Evolutionary conservation across 1,140 invertebrate genomes (phyloP).

Genomic region (Branchinecta lynchi): DNA sequence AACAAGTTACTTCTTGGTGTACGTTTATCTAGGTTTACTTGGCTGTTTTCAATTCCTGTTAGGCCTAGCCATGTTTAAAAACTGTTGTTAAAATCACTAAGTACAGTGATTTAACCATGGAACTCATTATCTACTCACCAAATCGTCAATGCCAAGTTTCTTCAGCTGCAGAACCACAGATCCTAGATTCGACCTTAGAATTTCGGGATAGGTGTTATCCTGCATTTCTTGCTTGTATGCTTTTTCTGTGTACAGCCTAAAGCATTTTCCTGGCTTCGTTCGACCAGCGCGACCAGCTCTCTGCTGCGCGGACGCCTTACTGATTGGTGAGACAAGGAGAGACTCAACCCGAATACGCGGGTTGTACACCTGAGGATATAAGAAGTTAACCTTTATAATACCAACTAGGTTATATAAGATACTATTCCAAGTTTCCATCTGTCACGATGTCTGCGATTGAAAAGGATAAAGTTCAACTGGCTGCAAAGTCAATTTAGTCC

Average conservation of each 20-base stretch:
- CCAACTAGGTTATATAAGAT: too few relatives aligned
- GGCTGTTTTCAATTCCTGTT: too few relatives aligned
- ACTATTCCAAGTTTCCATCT: too few relatives aligned
- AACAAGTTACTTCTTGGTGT: too few relatives aligned
- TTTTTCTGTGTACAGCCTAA: constrained; percentile 94
- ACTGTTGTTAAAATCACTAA: too few relatives aligned
- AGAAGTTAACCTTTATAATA: too few relatives aligned
- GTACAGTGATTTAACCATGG: too few relatives aligned
- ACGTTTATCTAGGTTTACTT: too few relatives aligned
- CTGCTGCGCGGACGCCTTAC: constrained; percentile 98
- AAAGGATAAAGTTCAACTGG: too few relatives aligned
- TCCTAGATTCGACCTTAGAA: constrained; percentile 87
- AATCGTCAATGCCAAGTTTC: constrained; percentile 96
- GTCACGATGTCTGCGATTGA: too few relatives aligned
- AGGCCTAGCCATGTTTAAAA: too few relatives aligned
- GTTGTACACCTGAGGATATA: constrained; percentile 60
- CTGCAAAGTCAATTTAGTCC: too few relatives aligned
- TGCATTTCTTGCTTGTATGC: constrained; percentile 99
- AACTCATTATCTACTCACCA: constrained; percentile 36
- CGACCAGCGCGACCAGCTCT: constrained; percentile 90
- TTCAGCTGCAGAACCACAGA: constrained; percentile 96
- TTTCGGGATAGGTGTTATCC: constrained; percentile 98
- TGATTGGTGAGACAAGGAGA: constrained; percentile 91
- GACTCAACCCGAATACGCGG: constrained; percentile 94
- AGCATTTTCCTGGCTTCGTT: constrained; percentile 94